A percentile compares a stretch with the other conserved stretches of the same genome.
Conservation (phyloP, 2,888 invertebrate genomes). For the Chrysotoxum bicinctum region DNA sequence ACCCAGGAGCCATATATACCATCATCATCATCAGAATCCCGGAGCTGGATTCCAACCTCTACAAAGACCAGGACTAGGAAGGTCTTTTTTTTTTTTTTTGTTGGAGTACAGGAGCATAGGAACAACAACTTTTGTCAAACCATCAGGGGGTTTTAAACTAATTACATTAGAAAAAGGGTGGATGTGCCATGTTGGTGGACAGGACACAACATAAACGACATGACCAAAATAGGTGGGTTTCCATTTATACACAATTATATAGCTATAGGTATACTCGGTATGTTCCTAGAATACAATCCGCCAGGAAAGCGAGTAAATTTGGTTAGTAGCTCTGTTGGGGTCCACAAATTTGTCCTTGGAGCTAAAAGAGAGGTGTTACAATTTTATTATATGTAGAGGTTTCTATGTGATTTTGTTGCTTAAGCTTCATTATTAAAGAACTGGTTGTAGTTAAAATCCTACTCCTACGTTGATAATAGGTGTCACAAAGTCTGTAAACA, state of each 20-base stretch:
- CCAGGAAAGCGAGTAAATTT: conserved; percentile 32
- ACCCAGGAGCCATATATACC: conserved; percentile 30
- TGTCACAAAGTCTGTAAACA: neutral
- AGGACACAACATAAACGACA: conserved; percentile 48
- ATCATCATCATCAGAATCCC: neutral
- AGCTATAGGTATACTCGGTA: neutral
- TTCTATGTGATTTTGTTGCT: conserved; percentile 4
- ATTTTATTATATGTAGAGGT: neutral
- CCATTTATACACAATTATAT: conserved; percentile 26
- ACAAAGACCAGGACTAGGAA: neutral
- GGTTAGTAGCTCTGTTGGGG: conserved; percentile 55
- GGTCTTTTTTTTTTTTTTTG: conserved; percentile 33
- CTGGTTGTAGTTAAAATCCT: conserved; percentile 1
- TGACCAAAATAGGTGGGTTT: conserved; percentile 63
- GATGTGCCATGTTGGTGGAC: conserved; percentile 51
- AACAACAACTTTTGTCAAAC: conserved; percentile 65
- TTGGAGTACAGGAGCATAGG: neutral
- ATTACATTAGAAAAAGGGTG: conserved; percentile 56
- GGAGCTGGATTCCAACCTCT: neutral
- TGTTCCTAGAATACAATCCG: conserved; percentile 26
- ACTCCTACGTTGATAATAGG: neutral
- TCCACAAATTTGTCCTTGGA: conserved; percentile 24
- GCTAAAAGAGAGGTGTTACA: conserved; percentile 25
- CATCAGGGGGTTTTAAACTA: conserved; percentile 61
- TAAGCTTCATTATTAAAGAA: neutral